Evolutionary conservation across 2,888 invertebrate genomes (phyloP), one percentile per base, ranked within the genome.

Genomic region (Acrocera orbiculus): DNA sequence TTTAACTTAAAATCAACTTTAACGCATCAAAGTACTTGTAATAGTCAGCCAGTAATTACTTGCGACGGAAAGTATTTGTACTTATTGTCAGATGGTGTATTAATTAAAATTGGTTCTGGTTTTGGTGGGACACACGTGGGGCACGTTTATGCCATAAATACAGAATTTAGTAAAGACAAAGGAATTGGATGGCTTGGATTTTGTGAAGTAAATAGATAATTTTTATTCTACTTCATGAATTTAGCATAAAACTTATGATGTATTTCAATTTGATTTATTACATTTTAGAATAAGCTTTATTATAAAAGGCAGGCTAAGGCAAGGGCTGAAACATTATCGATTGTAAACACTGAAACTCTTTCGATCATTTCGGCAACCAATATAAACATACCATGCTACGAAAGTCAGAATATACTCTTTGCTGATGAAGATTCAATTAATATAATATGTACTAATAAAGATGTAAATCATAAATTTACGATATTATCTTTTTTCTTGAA

Each of bases 21-120:
- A 7, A 42, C 43, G 39, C 73, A 78, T 4, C 63, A 65, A 40
- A 51, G 65, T 36, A 61, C 61, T 43, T 65, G 63, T 48, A 51
- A 62, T 36, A 50, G 60, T 15, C 51, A 52, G 17, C 56, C 61
- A 32, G 74, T 81, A 4, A 66, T 93, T 49, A 81, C 86, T 6
- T 83, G 85, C 43, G 92, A 95, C 58, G 95, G 95, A 8, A 76
- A 77, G 42, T 90, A 73, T 59, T 66, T 96, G 33, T 96, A 89
- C 58, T 64, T 96, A 17, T 77, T 85, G 47, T 76, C 83, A 19
- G 76, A 77, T 8, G 76, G 76, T 47, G 86, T 89, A 2, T 64
- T 96, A 28, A 67, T 86, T 41, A 96, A 96, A 65, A 75, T 96
- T 40, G 96, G 96, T 13, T 85, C 92, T 32, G 96, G 96, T 6